phyloP scores from a whole-genome alignment of 2,797 vertebrate species.

The Xiphophorus birchmanni region DNA sequence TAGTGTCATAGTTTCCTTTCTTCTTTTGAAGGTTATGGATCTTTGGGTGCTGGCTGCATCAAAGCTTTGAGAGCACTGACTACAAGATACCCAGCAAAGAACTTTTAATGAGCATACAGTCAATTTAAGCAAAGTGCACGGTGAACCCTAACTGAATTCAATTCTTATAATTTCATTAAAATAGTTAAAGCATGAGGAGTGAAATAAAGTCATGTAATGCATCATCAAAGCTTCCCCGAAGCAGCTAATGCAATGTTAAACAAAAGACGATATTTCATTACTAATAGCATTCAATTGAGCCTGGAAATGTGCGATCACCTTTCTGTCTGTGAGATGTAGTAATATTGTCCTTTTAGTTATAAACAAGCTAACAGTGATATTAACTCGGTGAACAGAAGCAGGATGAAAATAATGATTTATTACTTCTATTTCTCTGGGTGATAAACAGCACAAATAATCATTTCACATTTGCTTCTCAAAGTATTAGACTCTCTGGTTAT shows the following conservation, averaged over 20 bases:
- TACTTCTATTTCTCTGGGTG: background rate
- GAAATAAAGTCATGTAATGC: conserved; percentile 28
- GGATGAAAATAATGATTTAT: background rate
- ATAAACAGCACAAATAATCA: background rate
- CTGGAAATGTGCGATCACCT: conserved; percentile 1
- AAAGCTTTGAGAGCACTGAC: conserved; percentile 33
- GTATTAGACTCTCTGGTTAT: background rate
- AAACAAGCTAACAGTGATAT: background rate
- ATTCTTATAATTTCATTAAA: conserved; percentile 66
- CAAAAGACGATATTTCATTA: conserved; percentile 18
- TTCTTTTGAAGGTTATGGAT: conserved; percentile 53
- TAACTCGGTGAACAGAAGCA: background rate
- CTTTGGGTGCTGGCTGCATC: conserved; percentile 11
- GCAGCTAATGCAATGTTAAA: conserved; percentile 19
- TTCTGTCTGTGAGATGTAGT: background rate
- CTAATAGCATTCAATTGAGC: conserved; percentile 31
- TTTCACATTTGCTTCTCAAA: background rate
- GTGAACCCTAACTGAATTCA: conserved; percentile 58
- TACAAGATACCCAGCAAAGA: conserved; percentile 42
- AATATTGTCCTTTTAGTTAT: background rate
- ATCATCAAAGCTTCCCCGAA: conserved; percentile 14
- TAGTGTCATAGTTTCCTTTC: conserved; percentile 55
- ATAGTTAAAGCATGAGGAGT: conserved; percentile 40
- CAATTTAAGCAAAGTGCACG: conserved; percentile 37
- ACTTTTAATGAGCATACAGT: conserved; percentile 43